A percentile compares a stretch with the other conserved stretches of the same genome.
Evolutionary conservation across 2,888 invertebrate species (phyloP).

Genomic region (Chrysotoxum bicinctum): DNA sequence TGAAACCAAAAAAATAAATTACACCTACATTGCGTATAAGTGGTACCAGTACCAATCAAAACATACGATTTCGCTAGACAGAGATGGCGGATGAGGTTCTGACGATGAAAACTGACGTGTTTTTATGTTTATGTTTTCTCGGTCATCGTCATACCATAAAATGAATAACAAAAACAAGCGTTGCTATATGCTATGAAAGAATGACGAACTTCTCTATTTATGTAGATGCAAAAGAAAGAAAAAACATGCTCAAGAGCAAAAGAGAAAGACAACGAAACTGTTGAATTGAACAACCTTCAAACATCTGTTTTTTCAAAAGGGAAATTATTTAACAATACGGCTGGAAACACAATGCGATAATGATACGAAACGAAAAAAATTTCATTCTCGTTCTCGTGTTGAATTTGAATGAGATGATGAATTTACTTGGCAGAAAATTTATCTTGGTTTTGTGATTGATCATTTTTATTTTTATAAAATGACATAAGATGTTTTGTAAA

Average conservation of each 20-base stretch:
- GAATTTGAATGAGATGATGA: neutral
- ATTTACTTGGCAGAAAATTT: neutral
- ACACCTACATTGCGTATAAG: too few species aligned
- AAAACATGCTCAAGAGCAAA: neutral
- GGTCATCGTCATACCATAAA: conserved; percentile 12
- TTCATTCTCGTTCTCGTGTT: neutral
- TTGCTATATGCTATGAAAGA: neutral
- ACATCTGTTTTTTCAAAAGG: conserved; percentile 21
- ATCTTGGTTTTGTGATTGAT: conserved; percentile 11
- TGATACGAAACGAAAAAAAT: neutral
- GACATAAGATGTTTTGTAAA: conserved; percentile 24
- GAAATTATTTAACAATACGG: conserved; percentile 42
- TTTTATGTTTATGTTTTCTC: conserved; percentile 63
- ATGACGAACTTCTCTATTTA: neutral
- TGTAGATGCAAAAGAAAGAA: neutral
- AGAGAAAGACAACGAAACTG: neutral
- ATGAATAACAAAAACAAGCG: neutral
- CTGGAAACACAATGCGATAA: conserved; percentile 39
- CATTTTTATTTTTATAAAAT: conserved; percentile 43
- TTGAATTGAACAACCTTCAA: conserved; percentile 1
- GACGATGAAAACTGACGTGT: too few species aligned
- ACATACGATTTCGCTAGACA: conserved; percentile 79
- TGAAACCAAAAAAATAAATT: neutral
- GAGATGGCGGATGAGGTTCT: conserved; percentile 74
- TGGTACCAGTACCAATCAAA: too few species aligned